Conservation (phyloP, 2,797 vertebrate species). For the Lithobates pipiens region DNA sequence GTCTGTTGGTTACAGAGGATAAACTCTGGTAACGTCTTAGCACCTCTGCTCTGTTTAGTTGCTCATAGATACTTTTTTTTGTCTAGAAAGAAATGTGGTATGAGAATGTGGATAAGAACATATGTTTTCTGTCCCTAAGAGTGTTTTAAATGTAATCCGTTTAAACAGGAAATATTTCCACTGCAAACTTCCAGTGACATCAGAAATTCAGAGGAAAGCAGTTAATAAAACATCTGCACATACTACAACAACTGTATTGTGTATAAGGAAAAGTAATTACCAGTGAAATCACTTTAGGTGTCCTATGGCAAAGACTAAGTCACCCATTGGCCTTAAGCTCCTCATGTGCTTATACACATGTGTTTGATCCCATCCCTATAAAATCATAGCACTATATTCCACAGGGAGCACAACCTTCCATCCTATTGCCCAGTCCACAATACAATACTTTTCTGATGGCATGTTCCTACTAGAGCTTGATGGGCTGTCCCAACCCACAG, state of each 20-base stretch:
- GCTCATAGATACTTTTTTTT: too few relatives aligned
- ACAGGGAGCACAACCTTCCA: neutral
- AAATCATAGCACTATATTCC: too few relatives aligned
- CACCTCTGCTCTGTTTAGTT: too few relatives aligned
- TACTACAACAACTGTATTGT: conserved; percentile 34
- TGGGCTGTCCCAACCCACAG: too few relatives aligned
- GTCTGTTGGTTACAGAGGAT: too few relatives aligned
- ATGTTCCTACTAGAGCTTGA: too few relatives aligned
- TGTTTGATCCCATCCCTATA: too few relatives aligned
- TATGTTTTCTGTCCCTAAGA: conserved; percentile 59
- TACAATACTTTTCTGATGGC: neutral
- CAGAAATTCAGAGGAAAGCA: conserved; percentile 29
- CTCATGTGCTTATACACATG: neutral
- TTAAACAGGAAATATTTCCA: conserved; percentile 55
- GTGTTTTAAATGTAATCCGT: conserved; percentile 59
- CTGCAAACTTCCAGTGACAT: conserved; percentile 48
- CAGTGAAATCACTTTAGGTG: conserved; percentile 19
- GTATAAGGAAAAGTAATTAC: conserved; percentile 23
- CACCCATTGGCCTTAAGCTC: neutral
- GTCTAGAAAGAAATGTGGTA: conserved; percentile 2
- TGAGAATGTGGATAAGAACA: conserved; percentile 42
- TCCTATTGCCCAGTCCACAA: neutral
- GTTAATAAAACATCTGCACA: conserved; percentile 51
- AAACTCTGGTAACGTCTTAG: too few relatives aligned
- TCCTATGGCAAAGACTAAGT: conserved; percentile 20